Percentiles rank a stretch among this genome's conserved stretches.
phyloP scores from a whole-genome alignment of 2,888 invertebrate genomes.

The Bibio marci region DNA sequence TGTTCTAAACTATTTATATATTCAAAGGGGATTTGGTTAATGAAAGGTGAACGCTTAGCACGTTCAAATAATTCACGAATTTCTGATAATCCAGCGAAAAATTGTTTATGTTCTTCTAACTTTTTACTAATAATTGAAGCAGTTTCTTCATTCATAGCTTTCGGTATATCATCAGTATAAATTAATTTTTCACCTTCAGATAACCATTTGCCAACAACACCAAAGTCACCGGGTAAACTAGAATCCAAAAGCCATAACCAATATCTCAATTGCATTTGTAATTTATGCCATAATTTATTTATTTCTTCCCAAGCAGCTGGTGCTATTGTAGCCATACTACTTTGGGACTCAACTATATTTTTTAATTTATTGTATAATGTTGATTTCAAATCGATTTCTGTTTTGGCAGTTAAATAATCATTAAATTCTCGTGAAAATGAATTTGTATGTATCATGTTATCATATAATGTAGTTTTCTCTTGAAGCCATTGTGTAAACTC shows the following conservation, averaged over 20 bases:
- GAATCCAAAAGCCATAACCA: slow-evolving; percentile 87
- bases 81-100: slow-evolving; percentile 69
- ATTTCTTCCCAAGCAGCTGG: slow-evolving; percentile 75
- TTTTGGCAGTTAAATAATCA: slow-evolving; percentile 62
- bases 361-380: slow-evolving; percentile 59
- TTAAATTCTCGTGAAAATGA: slow-evolving; percentile 61
- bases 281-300: slow-evolving; percentile 61
- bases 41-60: slow-evolving; percentile 49
- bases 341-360: slow-evolving; percentile 59
- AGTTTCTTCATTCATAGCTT: slow-evolving; percentile 73
- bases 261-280: slow-evolving; percentile 58
- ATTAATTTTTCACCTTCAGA: slow-evolving; percentile 70
- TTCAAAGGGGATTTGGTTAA: slow-evolving; percentile 53
- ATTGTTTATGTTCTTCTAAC: slow-evolving; percentile 74
- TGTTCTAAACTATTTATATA: slow-evolving; percentile 68
- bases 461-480: slow-evolving; percentile 58
- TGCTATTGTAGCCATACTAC: slow-evolving; percentile 61
- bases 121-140: slow-evolving; percentile 75
- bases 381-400: slow-evolving; percentile 57
- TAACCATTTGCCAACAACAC: slow-evolving; percentile 77
- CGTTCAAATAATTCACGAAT: slow-evolving; percentile 62
- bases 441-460: slow-evolving; percentile 58
- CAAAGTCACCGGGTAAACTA: slow-evolving; percentile 69
- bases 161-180: slow-evolving; percentile 66
- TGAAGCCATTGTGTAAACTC: slow-evolving; percentile 66